These are phyloP conservation scores for Meloidogyne floridensis DNA, from an alignment of 1,140 invertebrate species.

Conservation along the genomic window DNA sequence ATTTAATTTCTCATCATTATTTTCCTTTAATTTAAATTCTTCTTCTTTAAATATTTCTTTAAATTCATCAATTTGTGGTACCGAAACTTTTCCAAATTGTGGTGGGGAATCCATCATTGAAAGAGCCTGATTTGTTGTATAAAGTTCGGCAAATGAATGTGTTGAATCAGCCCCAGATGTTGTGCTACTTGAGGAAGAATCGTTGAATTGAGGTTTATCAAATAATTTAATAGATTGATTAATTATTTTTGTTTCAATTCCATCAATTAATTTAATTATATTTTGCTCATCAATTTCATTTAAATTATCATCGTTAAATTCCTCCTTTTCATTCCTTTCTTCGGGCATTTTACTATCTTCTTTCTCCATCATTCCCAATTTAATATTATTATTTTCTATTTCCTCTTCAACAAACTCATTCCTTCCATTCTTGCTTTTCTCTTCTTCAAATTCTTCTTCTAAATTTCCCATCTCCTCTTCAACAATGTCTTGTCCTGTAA, in stretches of 20 bases:
- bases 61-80: not conserved
- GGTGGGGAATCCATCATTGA: not conserved
- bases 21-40: not conserved
- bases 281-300: not conserved
- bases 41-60: not conserved
- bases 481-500: too few relatives aligned
- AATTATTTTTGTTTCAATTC: slow-evolving; percentile 6
- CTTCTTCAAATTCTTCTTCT: too few relatives aligned
- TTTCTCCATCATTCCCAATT: too few relatives aligned
- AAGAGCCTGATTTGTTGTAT: slow-evolving; percentile 6
- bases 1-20: not conserved
- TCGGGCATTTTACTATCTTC: too few relatives aligned
- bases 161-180: slow-evolving; percentile 5
- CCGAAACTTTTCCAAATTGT: not conserved
- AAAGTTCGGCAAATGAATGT: slow-evolving; percentile 9
- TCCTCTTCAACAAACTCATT: not conserved
- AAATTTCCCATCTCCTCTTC: too few relatives aligned
- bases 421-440: too few relatives aligned
- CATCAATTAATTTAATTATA: not conserved
- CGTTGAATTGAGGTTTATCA: not conserved
- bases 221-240: not conserved
- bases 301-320: not conserved
- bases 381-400: not conserved
- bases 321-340: not conserved
- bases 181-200: not conserved